phyloP scores from a whole-genome alignment of 2,113 vertebrate species.

The Psammodynastes pulverulentus region DNA sequence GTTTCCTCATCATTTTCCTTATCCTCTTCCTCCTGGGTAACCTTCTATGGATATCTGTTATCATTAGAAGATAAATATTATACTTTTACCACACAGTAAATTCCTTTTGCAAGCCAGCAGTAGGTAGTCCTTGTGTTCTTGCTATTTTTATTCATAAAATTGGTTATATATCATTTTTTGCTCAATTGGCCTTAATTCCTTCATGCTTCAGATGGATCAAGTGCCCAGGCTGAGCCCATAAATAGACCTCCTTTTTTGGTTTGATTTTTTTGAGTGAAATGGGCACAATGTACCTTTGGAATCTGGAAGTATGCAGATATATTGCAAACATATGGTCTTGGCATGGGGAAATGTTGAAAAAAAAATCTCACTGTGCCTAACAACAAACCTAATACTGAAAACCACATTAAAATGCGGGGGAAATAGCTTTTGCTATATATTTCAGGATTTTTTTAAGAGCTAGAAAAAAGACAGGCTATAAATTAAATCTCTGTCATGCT shows the following conservation, averaged over 20 bases:
- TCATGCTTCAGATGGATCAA: neutral
- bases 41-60: neutral
- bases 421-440: constrained; percentile 65
- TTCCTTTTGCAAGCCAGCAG: neutral
- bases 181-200: neutral
- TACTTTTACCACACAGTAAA: neutral
- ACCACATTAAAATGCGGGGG: constrained; percentile 70
- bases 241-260: neutral
- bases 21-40: neutral
- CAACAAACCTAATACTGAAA: constrained; percentile 69
- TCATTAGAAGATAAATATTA: neutral
- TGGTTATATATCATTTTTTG: neutral
- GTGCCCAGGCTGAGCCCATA: neutral
- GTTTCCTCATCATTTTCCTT: neutral
- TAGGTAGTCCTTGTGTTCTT: neutral
- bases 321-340: constrained; percentile 72
- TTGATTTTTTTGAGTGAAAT: neutral
- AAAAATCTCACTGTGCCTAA: constrained; percentile 44
- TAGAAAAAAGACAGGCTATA: constrained; percentile 67
- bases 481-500: constrained; percentile 68
- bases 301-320: constrained; percentile 56
- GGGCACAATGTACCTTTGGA: constrained; percentile 43
- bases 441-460: constrained; percentile 67
- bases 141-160: neutral
- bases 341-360: neutral